phyloP scores from a whole-genome alignment of 2,888 invertebrate genomes.

The Leptura quadrifasciata region DNA sequence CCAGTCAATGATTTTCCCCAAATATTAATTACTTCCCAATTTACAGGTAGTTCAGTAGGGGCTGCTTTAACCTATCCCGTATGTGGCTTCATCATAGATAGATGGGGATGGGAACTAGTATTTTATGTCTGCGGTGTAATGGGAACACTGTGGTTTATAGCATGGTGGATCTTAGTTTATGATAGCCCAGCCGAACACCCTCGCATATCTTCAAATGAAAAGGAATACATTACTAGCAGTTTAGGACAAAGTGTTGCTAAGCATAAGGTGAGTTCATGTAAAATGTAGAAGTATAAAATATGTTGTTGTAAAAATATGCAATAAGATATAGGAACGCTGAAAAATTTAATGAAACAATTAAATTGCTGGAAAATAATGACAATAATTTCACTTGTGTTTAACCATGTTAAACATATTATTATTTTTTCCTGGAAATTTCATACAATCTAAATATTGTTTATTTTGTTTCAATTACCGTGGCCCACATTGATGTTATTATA shows the following conservation, averaged over 20 bases:
- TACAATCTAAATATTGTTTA: too few species aligned
- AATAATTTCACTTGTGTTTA: too few species aligned
- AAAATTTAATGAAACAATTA: too few species aligned
- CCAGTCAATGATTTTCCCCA: not conserved
- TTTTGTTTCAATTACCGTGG: too few species aligned
- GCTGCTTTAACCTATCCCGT: constrained; percentile 82
- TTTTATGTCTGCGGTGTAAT: constrained; percentile 81
- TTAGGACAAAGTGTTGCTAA: constrained; percentile 73
- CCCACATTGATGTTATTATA: too few species aligned
- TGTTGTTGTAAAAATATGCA: too few species aligned
- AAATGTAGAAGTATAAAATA: too few species aligned
- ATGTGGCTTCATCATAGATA: constrained; percentile 80
- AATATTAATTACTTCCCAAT: constrained; percentile 32
- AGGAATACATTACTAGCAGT: constrained; percentile 77
- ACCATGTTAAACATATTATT: too few species aligned
- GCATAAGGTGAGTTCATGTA: constrained; percentile 62
- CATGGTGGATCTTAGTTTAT: constrained; percentile 79
- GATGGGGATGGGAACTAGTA: constrained; percentile 83
- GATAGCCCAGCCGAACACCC: constrained; percentile 82
- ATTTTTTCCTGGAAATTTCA: too few species aligned
- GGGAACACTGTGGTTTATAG: constrained; percentile 80
- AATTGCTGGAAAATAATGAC: too few species aligned
- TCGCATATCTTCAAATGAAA: constrained; percentile 78
- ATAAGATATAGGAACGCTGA: too few species aligned
- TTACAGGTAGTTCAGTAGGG: constrained; percentile 79